These are phyloP conservation scores for Ceratina japonica DNA, from an alignment of 1,140 invertebrate genomes.

Conservation along the genomic window DNA sequence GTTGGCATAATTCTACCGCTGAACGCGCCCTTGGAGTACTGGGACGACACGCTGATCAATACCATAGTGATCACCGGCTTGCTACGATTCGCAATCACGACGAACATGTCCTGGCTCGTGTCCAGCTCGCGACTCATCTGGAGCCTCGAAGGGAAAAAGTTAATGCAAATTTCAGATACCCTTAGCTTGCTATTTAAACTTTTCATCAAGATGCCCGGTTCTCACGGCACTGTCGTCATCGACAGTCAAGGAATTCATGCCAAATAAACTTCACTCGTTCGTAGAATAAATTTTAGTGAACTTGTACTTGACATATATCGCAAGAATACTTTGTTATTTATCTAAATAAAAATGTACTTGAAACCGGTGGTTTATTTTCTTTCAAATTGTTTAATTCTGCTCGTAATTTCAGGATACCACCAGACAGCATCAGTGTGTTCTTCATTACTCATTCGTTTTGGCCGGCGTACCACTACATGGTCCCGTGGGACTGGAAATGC, in stretches of 20 bases:
- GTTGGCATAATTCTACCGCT: constrained; percentile 85
- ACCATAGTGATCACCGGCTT: constrained; percentile 85
- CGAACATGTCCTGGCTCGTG: constrained; percentile 84
- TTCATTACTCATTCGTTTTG: constrained; percentile 86
- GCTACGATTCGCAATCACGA: constrained; percentile 82
- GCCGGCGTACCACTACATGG: constrained; percentile 88
- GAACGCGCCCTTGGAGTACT: constrained; percentile 87
- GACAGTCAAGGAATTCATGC: constrained; percentile 61
- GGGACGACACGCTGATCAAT: constrained; percentile 83
- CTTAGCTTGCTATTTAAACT: constrained; percentile 65
- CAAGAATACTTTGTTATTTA: neutral
- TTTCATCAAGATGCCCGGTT: constrained; percentile 69
- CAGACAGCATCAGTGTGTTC: constrained; percentile 86
- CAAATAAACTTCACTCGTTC: neutral
- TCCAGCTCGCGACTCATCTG: constrained; percentile 86
- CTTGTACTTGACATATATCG: too few relatives aligned
- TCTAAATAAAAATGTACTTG: neutral
- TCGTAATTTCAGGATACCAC: constrained; percentile 81
- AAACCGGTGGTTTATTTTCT: too few relatives aligned
- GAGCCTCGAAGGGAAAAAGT: constrained; percentile 87
- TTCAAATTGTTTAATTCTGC: neutral
- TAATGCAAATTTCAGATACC: constrained; percentile 75
- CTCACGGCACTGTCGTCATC: constrained; percentile 71
- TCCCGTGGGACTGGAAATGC: constrained; percentile 88
- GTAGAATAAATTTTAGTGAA: neutral